A percentile compares a stretch with the other conserved stretches of the same genome.
Conservation (phyloP, 2,797 vertebrate species). For the Pipistrellus pipistrellus region DNA sequence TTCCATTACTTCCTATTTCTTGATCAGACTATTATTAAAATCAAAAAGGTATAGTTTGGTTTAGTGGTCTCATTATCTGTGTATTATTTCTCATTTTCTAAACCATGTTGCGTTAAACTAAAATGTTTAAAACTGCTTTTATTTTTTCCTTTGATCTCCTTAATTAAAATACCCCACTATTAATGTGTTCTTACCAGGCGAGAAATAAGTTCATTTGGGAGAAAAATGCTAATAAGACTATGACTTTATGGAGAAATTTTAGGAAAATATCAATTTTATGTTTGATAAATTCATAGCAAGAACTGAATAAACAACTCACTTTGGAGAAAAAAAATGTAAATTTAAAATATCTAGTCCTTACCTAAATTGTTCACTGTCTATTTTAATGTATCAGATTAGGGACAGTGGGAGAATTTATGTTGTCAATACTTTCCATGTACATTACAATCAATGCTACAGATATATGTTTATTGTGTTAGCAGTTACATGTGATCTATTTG, state of each 20-base stretch:
- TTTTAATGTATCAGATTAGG: neutral
- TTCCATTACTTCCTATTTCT: neutral
- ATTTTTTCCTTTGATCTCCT: neutral
- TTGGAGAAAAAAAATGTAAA: neutral
- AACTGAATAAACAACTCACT: neutral
- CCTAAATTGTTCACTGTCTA: neutral
- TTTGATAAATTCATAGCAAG: neutral
- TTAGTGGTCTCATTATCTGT: neutral
- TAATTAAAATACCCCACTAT: neutral
- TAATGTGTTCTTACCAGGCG: neutral
- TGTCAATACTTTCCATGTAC: neutral
- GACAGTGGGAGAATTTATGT: neutral
- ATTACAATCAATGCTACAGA: neutral
- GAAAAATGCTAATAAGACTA: neutral
- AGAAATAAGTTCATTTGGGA: neutral
- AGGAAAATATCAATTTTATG: neutral
- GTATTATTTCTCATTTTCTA: neutral
- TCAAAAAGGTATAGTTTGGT: neutral
- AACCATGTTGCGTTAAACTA: neutral
- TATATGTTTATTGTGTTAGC: neutral
- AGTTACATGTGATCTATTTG: neutral
- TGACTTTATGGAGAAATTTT: neutral
- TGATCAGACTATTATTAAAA: neutral
- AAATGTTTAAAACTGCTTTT: neutral
- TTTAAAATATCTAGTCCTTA: neutral